Conservation (phyloP, 2,797 vertebrate species). For the Coreius guichenoti region DNA sequence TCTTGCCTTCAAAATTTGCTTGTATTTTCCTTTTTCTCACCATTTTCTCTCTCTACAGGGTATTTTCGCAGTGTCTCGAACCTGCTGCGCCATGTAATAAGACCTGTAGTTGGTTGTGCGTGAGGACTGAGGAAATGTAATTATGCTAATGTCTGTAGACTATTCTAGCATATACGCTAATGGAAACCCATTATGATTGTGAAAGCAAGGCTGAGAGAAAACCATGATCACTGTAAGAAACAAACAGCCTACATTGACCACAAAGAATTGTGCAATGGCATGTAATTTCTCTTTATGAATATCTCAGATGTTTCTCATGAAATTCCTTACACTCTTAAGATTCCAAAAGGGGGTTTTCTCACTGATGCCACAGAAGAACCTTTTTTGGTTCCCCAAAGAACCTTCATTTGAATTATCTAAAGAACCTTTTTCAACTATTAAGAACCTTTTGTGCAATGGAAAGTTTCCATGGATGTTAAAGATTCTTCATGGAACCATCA, state of each 20-base stretch:
- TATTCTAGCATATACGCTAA: background rate
- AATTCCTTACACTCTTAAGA: background rate
- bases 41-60: background rate
- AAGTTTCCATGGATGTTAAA: background rate
- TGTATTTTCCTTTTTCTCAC: background rate
- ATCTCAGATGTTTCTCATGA: constrained; percentile 8
- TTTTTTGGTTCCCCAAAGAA: background rate
- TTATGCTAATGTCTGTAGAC: constrained; percentile 31
- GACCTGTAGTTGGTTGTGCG: constrained; percentile 2
- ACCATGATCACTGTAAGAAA: background rate
- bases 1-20: background rate
- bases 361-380: background rate
- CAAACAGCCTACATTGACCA: background rate
- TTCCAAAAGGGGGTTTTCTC: background rate
- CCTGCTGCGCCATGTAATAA: constrained; percentile 21
- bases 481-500: too few species aligned
- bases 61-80: background rate
- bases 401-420: too few species aligned
- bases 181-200: background rate
- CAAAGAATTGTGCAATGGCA: background rate
- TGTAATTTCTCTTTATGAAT: background rate
- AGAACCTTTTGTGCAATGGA: background rate
- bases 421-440: too few species aligned
- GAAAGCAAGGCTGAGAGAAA: constrained; percentile 2
- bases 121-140: background rate